These are phyloP conservation scores for Falco columbarius DNA, from an alignment of 2,797 vertebrate species.

Conservation along the genomic window DNA sequence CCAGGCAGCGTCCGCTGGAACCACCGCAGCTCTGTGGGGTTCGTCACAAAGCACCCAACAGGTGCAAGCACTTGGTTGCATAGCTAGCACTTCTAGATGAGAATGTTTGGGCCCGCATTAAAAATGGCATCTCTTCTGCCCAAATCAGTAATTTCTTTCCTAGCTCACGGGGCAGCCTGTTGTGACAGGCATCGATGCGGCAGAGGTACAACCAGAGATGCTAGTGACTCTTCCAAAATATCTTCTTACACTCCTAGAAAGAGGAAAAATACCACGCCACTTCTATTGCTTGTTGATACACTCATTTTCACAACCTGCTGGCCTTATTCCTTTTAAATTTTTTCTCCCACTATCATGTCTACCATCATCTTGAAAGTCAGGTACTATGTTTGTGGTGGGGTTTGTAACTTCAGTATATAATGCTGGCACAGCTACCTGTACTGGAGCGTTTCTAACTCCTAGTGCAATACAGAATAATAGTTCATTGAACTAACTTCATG, in stretches of 20 bases:
- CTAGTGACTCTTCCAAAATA: background rate
- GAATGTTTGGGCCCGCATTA: background rate
- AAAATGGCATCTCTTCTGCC: background rate
- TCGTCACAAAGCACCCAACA: fast-evolving
- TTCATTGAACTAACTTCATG: background rate
- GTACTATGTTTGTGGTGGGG: fast-evolving
- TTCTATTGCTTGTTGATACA: background rate
- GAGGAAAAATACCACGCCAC: background rate
- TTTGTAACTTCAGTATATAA: background rate
- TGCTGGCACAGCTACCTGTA: background rate
- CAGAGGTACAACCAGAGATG: background rate
- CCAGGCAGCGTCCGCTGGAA: background rate
- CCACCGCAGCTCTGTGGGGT: fast-evolving
- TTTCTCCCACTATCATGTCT: background rate
- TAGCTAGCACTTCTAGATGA: background rate
- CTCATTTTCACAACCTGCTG: background rate
- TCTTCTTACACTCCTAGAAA: background rate
- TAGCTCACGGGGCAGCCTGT: fast-evolving
- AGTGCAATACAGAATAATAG: background rate
- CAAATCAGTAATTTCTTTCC: background rate
- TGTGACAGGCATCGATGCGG: background rate
- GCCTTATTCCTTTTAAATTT: background rate
- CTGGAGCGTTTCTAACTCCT: background rate
- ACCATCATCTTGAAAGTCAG: background rate
- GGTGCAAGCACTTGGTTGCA: background rate